Evolutionary conservation across 2,113 vertebrate genomes (phyloP).

Genomic region (crab-eating macaque (Macaca fascicularis)): T2T-MFA8v1.1 NC_088379.1:77673501-77674000

Average conservation of each 20-base stretch:
- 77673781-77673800: background rate
- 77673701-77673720: background rate
- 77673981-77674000: background rate
- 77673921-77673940: background rate
- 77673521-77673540: background rate
- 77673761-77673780: background rate
- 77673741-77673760: background rate
- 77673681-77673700: background rate
- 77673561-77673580: background rate
- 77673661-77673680: background rate
- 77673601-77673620: background rate
- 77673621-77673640: background rate
- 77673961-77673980: background rate
- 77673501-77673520: accelerated
- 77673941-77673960: background rate
- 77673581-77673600: background rate
- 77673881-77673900: background rate
- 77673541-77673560: background rate
- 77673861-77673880: background rate
- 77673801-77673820: accelerated
- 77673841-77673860: background rate
- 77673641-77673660: background rate
- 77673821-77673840: background rate
- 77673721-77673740: background rate
- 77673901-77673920: background rate